Evolutionary conservation across 2,113 vertebrate species (phyloP), one percentile per base, ranked within the genome.

Genomic region (Scomber colias): DNA sequence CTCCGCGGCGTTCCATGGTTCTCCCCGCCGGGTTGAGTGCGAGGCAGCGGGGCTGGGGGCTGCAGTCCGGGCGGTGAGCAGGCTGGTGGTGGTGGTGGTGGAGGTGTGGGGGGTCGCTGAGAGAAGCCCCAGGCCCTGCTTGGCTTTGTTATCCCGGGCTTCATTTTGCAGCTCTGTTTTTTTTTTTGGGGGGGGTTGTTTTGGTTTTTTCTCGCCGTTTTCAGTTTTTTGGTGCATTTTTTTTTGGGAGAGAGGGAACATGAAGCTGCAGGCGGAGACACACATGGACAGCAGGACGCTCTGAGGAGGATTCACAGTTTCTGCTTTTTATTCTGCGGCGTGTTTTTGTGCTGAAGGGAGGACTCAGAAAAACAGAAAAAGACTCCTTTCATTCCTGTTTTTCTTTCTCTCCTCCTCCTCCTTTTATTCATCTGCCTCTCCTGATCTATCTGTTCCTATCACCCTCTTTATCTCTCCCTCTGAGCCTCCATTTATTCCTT

Each of bases 121-220:
- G 79, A 50, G 87, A 27, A 87, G 81, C 85, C 86, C 87, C 87
- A 2, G 91, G 89, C 87, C 87, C 87, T 79, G 65, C 73, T 81
- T 9, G 3, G 87, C 87, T 90, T 88, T 89, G 89, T 92, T 89
- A 19, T 84, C 80, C 75, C 0, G 77, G 88, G 67, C 61, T 79
- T 3, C 14, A 48, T 6, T 11, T 15, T 10, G 46, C 61, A 31
- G 46, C 49, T 21, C 21, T 21, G 21, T 21, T 21, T 21, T 21
- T 21, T 21, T 21, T 21, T 21, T 21, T 1, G 21, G 21, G 21
- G 21, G 21, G 21, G 21, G 21, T 21, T 21, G 21, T 21, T 21
- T 21, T 21, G 21, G 21, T 21, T 21, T 21, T 21, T 21, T 21
- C 21, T 21, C 21, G 21, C 21, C 21, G 21, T 21, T 21, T 21